Conservation (phyloP, 2,797 vertebrate species). For the Acropternis orthonyx region DNA sequence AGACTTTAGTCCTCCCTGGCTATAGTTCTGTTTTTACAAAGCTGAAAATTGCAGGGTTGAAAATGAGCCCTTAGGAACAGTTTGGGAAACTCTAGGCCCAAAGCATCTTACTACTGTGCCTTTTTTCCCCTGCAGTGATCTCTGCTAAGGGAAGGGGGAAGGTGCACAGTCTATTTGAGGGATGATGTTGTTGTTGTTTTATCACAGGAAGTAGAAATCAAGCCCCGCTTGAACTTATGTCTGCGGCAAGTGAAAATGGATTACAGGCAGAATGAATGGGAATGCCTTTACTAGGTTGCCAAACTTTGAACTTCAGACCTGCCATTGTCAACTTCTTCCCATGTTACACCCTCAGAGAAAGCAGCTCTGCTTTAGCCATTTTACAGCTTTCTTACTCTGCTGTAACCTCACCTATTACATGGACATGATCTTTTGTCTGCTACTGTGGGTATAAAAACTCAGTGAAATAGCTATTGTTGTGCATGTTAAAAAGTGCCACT, state of each 20-base stretch:
- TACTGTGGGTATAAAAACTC: background rate
- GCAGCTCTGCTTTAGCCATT: background rate
- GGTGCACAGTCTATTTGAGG: background rate
- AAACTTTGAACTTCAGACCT: background rate
- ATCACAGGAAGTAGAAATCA: background rate
- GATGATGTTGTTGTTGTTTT: background rate
- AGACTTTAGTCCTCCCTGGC: constrained; percentile 35
- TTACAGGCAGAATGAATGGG: background rate
- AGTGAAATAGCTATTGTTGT: background rate
- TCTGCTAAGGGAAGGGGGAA: background rate
- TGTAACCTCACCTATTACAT: background rate
- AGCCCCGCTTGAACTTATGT: background rate
- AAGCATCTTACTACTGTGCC: background rate
- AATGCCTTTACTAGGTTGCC: background rate
- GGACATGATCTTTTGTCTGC: background rate
- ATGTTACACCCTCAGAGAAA: background rate
- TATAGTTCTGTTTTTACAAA: constrained; percentile 43
- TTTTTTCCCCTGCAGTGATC: background rate
- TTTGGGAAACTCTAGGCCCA: background rate
- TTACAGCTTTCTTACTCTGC: background rate
- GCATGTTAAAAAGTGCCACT: background rate
- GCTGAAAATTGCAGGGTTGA: constrained; percentile 31
- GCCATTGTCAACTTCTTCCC: background rate
- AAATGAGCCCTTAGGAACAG: constrained; percentile 14
- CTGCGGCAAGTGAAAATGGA: background rate